Percentiles rank a stretch among this genome's conserved stretches.
These are phyloP conservation scores for Microtus ochrogaster DNA, from an alignment of 2,113 vertebrate genomes.

Conservation along the genomic window DNA sequence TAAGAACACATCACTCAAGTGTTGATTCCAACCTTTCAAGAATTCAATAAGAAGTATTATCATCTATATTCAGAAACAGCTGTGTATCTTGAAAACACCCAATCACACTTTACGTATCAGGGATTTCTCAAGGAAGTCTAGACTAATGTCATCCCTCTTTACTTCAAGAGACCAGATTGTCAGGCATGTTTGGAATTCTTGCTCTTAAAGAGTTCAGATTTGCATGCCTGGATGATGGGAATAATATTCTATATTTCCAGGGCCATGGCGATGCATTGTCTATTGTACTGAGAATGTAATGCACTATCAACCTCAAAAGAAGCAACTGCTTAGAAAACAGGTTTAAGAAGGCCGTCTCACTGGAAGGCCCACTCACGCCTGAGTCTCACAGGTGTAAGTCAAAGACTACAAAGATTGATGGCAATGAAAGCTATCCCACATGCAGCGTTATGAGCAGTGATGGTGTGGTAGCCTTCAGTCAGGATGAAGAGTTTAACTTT, in stretches of 20 bases:
- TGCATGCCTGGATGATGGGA: slow-evolving; percentile 48
- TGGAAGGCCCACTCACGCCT: slow-evolving; percentile 51
- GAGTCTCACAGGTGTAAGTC: slow-evolving; percentile 28
- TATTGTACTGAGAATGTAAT: slow-evolving; percentile 37
- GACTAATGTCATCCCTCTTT: slow-evolving; percentile 46
- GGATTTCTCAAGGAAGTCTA: slow-evolving; percentile 52
- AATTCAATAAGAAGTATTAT: slow-evolving; percentile 36
- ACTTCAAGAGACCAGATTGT: slow-evolving; percentile 53
- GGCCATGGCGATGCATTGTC: neutral
- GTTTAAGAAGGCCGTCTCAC: slow-evolving; percentile 58
- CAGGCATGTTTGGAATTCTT: slow-evolving; percentile 73
- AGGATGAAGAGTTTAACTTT: slow-evolving; percentile 58
- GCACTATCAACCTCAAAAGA: slow-evolving; percentile 59
- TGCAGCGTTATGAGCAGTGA: neutral
- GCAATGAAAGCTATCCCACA: slow-evolving; percentile 39
- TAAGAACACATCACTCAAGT: slow-evolving; percentile 47
- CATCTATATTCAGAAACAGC: slow-evolving; percentile 57
- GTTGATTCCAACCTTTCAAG: slow-evolving; percentile 62
- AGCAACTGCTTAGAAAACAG: slow-evolving; percentile 43
- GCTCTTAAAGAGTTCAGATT: slow-evolving; percentile 67
- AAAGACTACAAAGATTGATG: slow-evolving; percentile 21
- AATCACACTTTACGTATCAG: slow-evolving; percentile 47
- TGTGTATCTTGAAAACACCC: slow-evolving; percentile 19
- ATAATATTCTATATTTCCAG: slow-evolving; percentile 66
- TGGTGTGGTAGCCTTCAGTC: neutral